Percentiles rank a stretch among this genome's conserved stretches.
These are phyloP conservation scores for Pachycephala philippinensis DNA, from an alignment of 2,113 vertebrate species.

Conservation along the genomic window DNA sequence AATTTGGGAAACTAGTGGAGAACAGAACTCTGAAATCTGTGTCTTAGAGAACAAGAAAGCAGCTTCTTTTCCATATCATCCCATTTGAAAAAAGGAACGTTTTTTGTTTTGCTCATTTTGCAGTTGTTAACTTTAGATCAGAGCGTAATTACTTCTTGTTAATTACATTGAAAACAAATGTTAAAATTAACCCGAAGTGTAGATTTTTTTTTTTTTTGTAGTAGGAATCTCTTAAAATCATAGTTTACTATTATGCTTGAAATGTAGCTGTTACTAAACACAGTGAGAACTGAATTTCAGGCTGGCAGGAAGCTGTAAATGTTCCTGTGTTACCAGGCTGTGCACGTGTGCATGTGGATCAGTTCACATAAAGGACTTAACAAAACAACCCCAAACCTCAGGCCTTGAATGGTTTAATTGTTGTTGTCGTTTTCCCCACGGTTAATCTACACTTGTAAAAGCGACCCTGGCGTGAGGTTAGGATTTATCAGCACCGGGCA, in stretches of 20 bases:
- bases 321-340: neutral
- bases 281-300: neutral
- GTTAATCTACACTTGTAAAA: slow-evolving; percentile 4
- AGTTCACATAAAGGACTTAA: neutral
- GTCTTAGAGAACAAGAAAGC: neutral
- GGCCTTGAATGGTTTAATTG: slow-evolving; percentile 17
- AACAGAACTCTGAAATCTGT: neutral
- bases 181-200: neutral
- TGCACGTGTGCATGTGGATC: neutral
- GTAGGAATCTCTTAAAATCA: neutral
- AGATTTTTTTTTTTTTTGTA: neutral
- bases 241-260: neutral
- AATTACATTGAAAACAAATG: neutral
- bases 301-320: neutral
- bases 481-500: neutral
- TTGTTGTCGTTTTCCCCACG: neutral
- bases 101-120: neutral
- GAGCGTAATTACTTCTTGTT: neutral
- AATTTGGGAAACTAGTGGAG: neutral
- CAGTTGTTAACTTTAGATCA: neutral
- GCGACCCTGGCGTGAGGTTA: neutral
- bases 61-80: neutral
- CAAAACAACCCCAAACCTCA: neutral
- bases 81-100: neutral
- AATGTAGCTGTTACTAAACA: neutral